Conservation (phyloP, 2,888 invertebrate genomes). For the Empis stercorea region DNA sequence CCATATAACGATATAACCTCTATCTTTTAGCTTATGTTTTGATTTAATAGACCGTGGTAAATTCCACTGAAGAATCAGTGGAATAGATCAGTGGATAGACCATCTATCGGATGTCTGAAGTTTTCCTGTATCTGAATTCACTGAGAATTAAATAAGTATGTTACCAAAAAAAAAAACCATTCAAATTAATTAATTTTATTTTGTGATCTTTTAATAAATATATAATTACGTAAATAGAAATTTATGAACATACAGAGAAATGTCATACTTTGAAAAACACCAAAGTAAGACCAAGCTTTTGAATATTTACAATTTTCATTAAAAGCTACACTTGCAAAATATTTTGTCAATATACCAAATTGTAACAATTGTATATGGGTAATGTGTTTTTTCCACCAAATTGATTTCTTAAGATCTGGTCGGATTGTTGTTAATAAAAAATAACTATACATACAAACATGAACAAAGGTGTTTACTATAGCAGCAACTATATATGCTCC, state of each 20-base stretch:
- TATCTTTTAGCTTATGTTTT: too few species aligned
- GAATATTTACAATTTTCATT: slow-evolving; percentile 48
- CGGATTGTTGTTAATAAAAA: slow-evolving; percentile 61
- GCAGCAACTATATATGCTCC: slow-evolving; percentile 54
- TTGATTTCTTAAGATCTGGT: slow-evolving; percentile 51
- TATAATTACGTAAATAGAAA: not conserved
- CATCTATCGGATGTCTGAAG: too few species aligned
- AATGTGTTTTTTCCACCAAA: slow-evolving; percentile 75
- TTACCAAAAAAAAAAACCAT: too few species aligned
- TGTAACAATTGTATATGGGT: slow-evolving; percentile 69
- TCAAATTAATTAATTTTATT: too few species aligned
- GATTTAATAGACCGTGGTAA: too few species aligned
- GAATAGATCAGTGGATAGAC: too few species aligned
- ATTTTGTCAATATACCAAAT: slow-evolving; percentile 43
- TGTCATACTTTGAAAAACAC: slow-evolving; percentile 46
- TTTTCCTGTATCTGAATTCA: too few species aligned
- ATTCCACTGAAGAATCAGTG: too few species aligned
- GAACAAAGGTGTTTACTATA: slow-evolving; percentile 59
- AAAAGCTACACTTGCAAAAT: slow-evolving; percentile 38
- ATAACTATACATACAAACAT: slow-evolving; percentile 70
- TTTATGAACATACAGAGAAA: not conserved
- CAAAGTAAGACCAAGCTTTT: slow-evolving; percentile 39
- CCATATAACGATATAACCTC: too few species aligned
- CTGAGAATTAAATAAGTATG: too few species aligned
- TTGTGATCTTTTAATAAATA: not conserved